These are phyloP conservation scores for Aegithalos caudatus DNA, from an alignment of 2,113 vertebrate species.

Conservation along the genomic window DNA sequence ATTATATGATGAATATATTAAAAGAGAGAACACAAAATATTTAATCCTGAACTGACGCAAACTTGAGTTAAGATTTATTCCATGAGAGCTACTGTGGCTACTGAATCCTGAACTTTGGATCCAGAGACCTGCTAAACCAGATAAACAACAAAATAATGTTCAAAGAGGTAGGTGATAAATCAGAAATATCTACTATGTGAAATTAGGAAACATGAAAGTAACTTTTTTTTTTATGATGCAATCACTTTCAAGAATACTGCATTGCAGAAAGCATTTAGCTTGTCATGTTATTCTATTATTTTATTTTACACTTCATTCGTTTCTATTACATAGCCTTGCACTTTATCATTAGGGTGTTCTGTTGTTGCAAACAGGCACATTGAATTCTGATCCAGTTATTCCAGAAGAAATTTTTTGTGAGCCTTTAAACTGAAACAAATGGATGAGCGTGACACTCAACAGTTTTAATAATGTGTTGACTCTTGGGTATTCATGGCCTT, in stretches of 20 bases:
- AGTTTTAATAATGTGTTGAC: conserved; percentile 73
- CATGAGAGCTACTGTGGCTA: not conserved
- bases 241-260: conserved; percentile 22
- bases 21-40: not conserved
- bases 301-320: conserved; percentile 73
- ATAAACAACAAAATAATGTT: not conserved
- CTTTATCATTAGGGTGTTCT: conserved; percentile 61
- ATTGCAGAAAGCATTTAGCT: conserved; percentile 52
- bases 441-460: conserved; percentile 51
- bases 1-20: not conserved
- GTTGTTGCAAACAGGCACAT: conserved; percentile 48
- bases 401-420: conserved; percentile 54
- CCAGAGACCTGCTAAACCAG: not conserved
- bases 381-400: conserved; percentile 48
- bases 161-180: not conserved
- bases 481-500: conserved; percentile 69
- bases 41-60: not conserved
- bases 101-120: not conserved
- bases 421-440: conserved; percentile 64
- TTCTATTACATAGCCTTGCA: conserved; percentile 65
- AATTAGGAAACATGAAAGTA: conserved; percentile 41
- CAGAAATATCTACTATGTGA: not conserved
- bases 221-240: conserved; percentile 10
- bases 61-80: not conserved
- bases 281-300: conserved; percentile 69